Evolutionary conservation across 2,888 invertebrate genomes (phyloP).

Genomic region (Drosophila neonasuta): DNA sequence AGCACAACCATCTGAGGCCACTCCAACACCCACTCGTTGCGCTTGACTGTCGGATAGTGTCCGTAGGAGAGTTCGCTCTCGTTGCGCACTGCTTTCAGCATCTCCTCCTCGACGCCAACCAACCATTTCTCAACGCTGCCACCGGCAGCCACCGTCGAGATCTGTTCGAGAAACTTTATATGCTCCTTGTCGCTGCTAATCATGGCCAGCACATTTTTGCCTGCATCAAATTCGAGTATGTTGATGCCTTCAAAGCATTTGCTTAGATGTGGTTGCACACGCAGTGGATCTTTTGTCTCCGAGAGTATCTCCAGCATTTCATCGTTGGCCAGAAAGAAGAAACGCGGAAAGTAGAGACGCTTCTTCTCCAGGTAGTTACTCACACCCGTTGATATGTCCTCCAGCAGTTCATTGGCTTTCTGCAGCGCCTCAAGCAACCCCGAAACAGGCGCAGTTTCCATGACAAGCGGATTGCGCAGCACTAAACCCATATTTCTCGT

Average conservation of each 20-base stretch:
- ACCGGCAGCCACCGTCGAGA: constrained; percentile 83
- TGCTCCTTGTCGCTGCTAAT: constrained; percentile 85
- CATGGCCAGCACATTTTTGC: constrained; percentile 85
- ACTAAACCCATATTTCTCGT: constrained; percentile 81
- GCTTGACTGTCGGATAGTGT: constrained; percentile 79
- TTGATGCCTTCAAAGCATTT: constrained; percentile 89
- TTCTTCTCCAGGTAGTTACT: constrained; percentile 87
- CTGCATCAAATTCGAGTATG: constrained; percentile 83
- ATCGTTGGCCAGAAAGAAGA: constrained; percentile 89
- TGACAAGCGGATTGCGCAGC: constrained; percentile 80
- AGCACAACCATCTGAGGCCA: constrained; percentile 87
- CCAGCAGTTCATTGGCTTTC: constrained; percentile 84
- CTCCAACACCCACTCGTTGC: constrained; percentile 84
- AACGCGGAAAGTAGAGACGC: constrained; percentile 86
- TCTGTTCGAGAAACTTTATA: constrained; percentile 83
- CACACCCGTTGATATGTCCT: constrained; percentile 85
- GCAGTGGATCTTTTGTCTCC: constrained; percentile 85
- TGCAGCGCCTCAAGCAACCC: constrained; percentile 88
- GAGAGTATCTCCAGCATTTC: constrained; percentile 89
- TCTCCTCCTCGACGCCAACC: constrained; percentile 85
- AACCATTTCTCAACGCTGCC: constrained; percentile 88
- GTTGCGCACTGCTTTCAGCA: constrained; percentile 84
- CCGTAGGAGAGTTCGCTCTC: constrained; percentile 82
- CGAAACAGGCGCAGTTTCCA: constrained; percentile 83
- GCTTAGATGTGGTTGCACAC: constrained; percentile 85